Conservation (phyloP, 2,888 invertebrate genomes). For the Rhingia rostrata region DNA sequence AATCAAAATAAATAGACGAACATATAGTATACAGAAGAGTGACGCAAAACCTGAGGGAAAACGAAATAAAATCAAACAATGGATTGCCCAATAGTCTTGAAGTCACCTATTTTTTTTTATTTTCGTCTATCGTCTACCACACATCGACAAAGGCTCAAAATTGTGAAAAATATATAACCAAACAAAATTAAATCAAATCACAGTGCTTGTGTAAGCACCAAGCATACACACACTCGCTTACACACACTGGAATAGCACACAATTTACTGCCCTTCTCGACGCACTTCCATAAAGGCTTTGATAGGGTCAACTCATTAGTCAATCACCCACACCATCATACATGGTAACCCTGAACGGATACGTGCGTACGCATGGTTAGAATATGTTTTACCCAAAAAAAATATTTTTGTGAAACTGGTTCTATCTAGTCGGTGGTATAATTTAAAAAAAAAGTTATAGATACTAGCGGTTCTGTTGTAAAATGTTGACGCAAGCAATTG, state of each 20-base stretch:
- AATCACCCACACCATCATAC: background rate
- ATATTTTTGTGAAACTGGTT: background rate
- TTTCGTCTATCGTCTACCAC: background rate
- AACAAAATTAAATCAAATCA: slow-evolving; percentile 17
- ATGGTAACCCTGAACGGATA: slow-evolving; percentile 9
- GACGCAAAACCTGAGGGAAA: slow-evolving; percentile 38
- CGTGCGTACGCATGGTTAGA: background rate
- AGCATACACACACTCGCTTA: background rate
- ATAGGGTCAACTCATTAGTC: slow-evolving; percentile 14
- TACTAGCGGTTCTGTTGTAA: slow-evolving; percentile 1
- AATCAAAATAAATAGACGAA: slow-evolving; percentile 40
- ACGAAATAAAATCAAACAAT: slow-evolving; percentile 54
- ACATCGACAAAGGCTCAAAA: background rate
- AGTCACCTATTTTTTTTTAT: slow-evolving; percentile 19
- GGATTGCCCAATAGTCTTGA: slow-evolving; percentile 31
- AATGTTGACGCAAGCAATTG: background rate
- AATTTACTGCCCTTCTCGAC: slow-evolving; percentile 3
- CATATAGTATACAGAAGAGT: background rate
- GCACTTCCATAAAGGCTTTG: background rate
- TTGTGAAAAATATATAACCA: background rate
- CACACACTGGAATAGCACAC: background rate
- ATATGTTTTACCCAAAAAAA: background rate
- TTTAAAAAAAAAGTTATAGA: background rate
- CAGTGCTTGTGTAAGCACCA: background rate
- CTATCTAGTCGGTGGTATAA: background rate